A percentile compares a stretch with the other conserved stretches of the same genome.
These are phyloP conservation scores for Pollenia angustigena DNA, from an alignment of 2,888 invertebrate genomes.

Conservation along the genomic window DNA sequence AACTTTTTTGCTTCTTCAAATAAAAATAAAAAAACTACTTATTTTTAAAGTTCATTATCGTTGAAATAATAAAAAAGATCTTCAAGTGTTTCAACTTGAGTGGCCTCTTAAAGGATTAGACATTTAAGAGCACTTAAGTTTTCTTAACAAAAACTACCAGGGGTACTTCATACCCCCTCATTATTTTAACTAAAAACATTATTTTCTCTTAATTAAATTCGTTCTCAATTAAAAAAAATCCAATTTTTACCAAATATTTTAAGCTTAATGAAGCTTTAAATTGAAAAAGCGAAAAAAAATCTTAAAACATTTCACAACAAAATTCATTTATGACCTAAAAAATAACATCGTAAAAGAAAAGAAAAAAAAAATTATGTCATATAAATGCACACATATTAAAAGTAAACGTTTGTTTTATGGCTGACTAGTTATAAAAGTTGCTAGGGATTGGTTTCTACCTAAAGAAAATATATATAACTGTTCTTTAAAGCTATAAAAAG, in stretches of 20 bases:
- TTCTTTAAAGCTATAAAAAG: conserved; percentile 31
- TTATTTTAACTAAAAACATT: not conserved
- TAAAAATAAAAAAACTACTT: conserved; percentile 7
- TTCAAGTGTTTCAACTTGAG: conserved; percentile 41
- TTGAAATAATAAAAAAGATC: conserved; percentile 21
- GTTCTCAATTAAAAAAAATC: not conserved
- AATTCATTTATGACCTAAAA: conserved; percentile 67
- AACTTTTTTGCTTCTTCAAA: not conserved
- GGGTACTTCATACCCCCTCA: not conserved
- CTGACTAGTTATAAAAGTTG: conserved; percentile 53
- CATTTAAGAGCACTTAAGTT: conserved; percentile 41
- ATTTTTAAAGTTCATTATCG: conserved; percentile 54
- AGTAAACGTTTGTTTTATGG: conserved; percentile 53
- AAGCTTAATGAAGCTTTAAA: conserved; percentile 69
- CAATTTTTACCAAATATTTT: not conserved
- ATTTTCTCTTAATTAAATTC: conserved; percentile 18
- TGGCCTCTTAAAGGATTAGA: conserved; percentile 57
- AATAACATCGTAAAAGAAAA: conserved; percentile 19
- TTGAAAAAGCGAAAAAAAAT: conserved; percentile 44
- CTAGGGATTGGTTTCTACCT: conserved; percentile 45
- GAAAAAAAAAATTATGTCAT: conserved; percentile 64
- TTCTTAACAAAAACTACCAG: not conserved
- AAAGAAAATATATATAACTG: not conserved
- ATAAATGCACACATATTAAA: conserved; percentile 46
- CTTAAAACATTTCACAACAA: conserved; percentile 27